A percentile compares a stretch with the other conserved stretches of the same genome.
phyloP scores from a whole-genome alignment of 1,140 invertebrate genomes.

The Mya arenaria region DNA sequence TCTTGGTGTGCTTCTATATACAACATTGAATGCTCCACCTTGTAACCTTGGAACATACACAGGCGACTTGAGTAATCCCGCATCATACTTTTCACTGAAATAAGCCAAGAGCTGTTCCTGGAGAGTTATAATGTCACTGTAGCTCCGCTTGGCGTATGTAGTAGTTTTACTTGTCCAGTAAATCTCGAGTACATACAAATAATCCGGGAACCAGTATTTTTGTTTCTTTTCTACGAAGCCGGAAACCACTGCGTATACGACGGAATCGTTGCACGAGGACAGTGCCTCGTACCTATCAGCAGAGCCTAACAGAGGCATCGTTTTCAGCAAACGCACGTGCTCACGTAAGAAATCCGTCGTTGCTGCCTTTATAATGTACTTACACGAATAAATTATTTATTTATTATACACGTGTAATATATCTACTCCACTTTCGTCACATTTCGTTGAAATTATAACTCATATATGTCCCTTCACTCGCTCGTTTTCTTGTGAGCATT shows the following conservation, averaged over 20 bases:
- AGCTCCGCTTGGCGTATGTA: constrained; percentile 42
- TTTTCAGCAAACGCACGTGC: background rate
- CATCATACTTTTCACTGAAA: constrained; percentile 30
- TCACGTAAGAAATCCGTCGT: background rate
- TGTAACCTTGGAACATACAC: constrained; percentile 44
- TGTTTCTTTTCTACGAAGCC: constrained; percentile 44
- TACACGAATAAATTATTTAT: background rate
- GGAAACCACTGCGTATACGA: constrained; percentile 30
- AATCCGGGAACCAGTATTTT: constrained; percentile 50
- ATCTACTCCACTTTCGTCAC: background rate
- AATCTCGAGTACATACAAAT: constrained; percentile 34
- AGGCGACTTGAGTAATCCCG: constrained; percentile 24
- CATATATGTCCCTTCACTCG: background rate
- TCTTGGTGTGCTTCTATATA: background rate
- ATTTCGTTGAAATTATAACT: background rate
- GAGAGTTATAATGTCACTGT: constrained; percentile 21
- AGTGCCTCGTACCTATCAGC: constrained; percentile 28
- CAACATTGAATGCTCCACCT: constrained; percentile 4
- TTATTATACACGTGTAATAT: background rate
- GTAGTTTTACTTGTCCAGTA: constrained; percentile 40
- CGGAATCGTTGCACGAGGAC: constrained; percentile 9
- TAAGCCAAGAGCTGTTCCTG: constrained; percentile 14
- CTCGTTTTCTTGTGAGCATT: background rate
- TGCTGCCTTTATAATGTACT: background rate
- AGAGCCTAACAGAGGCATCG: background rate